Percentiles rank a stretch among this genome's conserved stretches.
Conservation (phyloP, 2,797 vertebrate species). For the Huso huso region DNA sequence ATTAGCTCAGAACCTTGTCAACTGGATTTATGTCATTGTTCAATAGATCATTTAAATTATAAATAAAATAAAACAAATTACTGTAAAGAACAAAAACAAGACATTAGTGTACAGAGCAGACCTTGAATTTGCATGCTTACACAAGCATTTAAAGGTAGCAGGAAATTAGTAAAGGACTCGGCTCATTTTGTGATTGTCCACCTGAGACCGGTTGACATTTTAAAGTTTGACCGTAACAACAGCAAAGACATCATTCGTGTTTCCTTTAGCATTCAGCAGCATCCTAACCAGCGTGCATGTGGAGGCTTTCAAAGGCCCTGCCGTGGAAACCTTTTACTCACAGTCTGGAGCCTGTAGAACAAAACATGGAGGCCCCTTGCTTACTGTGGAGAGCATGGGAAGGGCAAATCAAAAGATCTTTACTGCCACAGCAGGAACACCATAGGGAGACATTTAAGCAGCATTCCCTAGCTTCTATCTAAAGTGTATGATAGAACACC, state of each 20-base stretch:
- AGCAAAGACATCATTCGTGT: neutral
- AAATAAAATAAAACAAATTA: no score
- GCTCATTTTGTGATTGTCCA: no score
- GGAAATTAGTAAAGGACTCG: no score
- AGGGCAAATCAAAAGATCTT: slow-evolving; percentile 38
- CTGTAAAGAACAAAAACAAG: no score
- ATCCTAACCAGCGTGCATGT: slow-evolving; percentile 10
- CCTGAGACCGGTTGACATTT: neutral
- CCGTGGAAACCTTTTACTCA: slow-evolving; percentile 5
- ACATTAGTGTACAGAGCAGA: no score
- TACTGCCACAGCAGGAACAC: slow-evolving; percentile 25
- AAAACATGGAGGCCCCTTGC: slow-evolving; percentile 2
- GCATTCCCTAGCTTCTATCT: no score
- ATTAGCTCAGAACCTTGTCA: slow-evolving; percentile 1
- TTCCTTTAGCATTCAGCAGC: neutral
- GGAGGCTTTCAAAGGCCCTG: neutral
- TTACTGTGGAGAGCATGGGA: slow-evolving; percentile 19
- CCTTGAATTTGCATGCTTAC: no score
- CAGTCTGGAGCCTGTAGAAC: slow-evolving; percentile 4
- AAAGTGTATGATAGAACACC: no score
- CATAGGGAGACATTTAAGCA: slow-evolving; percentile 1
- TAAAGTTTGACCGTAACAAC: neutral
- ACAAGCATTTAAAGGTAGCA: no score
- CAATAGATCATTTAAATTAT: no score
- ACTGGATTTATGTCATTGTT: neutral